These are phyloP conservation scores for Trogon melanurus DNA, from an alignment of 2,113 vertebrate genomes.

Conservation along the genomic window DNA sequence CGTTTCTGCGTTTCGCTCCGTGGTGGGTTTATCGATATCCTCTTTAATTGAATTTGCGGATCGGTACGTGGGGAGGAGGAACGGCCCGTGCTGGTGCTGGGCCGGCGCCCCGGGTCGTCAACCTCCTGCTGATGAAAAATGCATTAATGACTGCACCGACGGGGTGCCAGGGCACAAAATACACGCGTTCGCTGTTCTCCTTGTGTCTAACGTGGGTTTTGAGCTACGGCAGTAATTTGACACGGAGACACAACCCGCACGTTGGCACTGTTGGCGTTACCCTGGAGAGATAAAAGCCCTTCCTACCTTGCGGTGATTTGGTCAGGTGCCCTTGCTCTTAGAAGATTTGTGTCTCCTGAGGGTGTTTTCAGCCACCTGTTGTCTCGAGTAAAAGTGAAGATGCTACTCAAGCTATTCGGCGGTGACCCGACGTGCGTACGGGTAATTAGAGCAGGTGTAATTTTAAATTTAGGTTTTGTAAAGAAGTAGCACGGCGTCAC, in stretches of 20 bases:
- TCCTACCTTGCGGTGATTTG: no score
- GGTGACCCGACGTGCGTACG: neutral
- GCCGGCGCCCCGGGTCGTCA: neutral
- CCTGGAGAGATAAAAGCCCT: no score
- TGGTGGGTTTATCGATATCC: neutral
- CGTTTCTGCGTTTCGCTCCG: neutral
- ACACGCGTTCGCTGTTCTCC: accelerated
- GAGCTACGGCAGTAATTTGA: neutral
- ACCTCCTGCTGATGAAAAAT: neutral
- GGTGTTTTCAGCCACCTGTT: neutral
- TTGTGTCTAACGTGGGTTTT: neutral
- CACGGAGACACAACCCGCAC: accelerated
- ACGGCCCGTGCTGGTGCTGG: accelerated
- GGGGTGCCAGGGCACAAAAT: neutral
- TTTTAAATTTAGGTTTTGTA: neutral
- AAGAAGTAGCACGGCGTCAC: neutral
- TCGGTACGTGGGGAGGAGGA: neutral
- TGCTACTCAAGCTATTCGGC: neutral
- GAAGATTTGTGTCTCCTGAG: no score
- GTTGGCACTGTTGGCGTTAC: no score
- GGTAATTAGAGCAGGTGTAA: neutral
- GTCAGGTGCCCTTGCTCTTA: no score
- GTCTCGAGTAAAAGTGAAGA: neutral
- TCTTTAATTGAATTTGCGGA: slow-evolving; percentile 6
- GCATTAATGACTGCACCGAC: neutral